Conservation (phyloP, 2,888 invertebrate genomes). For the Emesis furor region DNA sequence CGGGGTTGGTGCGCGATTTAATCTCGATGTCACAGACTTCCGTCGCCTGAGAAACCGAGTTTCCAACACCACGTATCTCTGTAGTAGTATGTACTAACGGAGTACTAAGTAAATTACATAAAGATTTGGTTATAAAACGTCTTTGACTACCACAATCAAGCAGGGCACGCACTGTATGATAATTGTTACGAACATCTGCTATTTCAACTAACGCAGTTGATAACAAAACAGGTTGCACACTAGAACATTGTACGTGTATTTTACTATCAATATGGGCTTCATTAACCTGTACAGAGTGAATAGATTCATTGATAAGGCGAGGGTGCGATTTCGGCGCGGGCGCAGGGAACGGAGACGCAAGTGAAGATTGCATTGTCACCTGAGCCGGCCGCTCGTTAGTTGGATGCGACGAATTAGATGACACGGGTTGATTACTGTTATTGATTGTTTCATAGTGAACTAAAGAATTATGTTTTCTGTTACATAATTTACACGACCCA, state of each 20-base stretch:
- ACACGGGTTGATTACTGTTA: too few species aligned
- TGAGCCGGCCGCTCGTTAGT: too few species aligned
- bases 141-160: constrained; percentile 71
- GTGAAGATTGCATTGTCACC: too few species aligned
- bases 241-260: not conserved
- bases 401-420: too few species aligned
- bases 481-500: constrained; percentile 37
- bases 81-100: constrained; percentile 71
- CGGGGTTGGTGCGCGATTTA: constrained; percentile 36
- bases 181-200: not conserved
- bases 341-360: too few species aligned
- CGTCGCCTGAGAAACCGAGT: constrained; percentile 55
- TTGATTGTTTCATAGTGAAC: too few species aligned
- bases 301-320: too few species aligned
- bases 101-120: constrained; percentile 37
- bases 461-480: constrained; percentile 43
- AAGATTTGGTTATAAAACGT: constrained; percentile 63
- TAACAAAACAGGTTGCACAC: constrained; percentile 3
- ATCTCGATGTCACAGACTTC: constrained; percentile 60
- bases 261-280: not conserved
- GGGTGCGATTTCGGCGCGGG: too few species aligned
- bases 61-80: constrained; percentile 60
- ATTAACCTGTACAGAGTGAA: too few species aligned
- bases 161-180: constrained; percentile 41
- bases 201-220: constrained; percentile 13